phyloP scores from a whole-genome alignment of 2,113 vertebrate genomes.

The Electrona antarctica region DNA sequence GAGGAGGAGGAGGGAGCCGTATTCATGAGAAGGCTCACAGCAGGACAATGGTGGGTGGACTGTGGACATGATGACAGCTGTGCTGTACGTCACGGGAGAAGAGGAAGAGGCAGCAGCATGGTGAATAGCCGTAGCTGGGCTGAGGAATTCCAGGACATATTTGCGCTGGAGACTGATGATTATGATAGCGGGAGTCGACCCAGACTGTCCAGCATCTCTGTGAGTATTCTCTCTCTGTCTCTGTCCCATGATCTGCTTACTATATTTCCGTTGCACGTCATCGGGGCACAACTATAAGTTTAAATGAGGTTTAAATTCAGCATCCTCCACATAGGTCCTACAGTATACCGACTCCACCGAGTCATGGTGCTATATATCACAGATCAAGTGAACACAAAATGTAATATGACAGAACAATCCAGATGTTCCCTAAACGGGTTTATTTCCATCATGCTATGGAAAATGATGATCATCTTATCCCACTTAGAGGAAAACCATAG shows the following conservation, averaged over 20 bases:
- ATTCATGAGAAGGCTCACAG: slow-evolving; percentile 29
- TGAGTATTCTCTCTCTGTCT: slow-evolving; percentile 39
- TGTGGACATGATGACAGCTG: slow-evolving; percentile 28
- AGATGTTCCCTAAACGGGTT: too few species aligned
- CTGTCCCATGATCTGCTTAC: neutral
- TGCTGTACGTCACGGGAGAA: slow-evolving; percentile 7
- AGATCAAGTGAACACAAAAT: too few species aligned
- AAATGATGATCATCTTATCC: too few species aligned
- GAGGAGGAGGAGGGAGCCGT: slow-evolving; percentile 43
- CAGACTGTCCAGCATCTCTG: slow-evolving; percentile 61
- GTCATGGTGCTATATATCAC: too few species aligned
- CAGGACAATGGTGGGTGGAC: slow-evolving; percentile 58
- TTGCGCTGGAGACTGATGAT: slow-evolving; percentile 34
- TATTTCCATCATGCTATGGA: too few species aligned
- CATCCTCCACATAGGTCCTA: too few species aligned
- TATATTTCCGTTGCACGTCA: too few species aligned
- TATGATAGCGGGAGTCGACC: slow-evolving; percentile 37
- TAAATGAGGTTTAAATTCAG: too few species aligned
- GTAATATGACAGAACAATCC: too few species aligned
- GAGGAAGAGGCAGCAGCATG: slow-evolving; percentile 41
- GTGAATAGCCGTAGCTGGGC: slow-evolving; percentile 68
- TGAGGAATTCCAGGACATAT: slow-evolving; percentile 64
- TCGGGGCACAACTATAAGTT: too few species aligned
- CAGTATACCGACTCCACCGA: too few species aligned
- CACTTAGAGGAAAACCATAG: too few species aligned